Conservation (phyloP, 2,888 invertebrate species). For the Pristionchus entomophagus region DNA sequence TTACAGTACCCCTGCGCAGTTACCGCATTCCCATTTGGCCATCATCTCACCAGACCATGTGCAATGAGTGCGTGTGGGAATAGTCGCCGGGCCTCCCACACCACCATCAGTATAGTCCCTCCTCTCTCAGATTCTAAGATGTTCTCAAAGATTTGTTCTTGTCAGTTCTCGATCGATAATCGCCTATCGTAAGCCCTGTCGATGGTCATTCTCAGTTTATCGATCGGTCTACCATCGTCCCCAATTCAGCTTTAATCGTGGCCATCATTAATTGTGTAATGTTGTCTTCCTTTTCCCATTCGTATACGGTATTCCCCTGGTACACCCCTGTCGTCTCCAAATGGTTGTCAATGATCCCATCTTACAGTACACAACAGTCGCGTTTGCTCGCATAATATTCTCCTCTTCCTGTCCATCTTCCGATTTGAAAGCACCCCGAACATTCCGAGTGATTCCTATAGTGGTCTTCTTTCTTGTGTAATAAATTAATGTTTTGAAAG, state of each 20-base stretch:
- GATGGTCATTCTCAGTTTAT: neutral
- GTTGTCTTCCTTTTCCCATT: neutral
- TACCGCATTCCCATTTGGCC: conserved; percentile 35
- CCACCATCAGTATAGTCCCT: conserved; percentile 6
- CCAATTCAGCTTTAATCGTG: conserved; percentile 32
- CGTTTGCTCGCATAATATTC: neutral
- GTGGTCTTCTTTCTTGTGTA: neutral
- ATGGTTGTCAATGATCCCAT: neutral
- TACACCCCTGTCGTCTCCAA: neutral
- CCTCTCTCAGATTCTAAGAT: conserved; percentile 37
- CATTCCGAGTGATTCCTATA: conserved; percentile 26
- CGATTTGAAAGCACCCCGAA: conserved; percentile 1
- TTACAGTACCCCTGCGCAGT: neutral
- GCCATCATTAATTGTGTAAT: neutral
- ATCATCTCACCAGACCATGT: conserved; percentile 21
- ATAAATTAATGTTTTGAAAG: conserved; percentile 33
- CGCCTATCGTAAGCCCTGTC: neutral
- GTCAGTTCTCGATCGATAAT: conserved; percentile 10
- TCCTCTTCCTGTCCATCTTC: neutral
- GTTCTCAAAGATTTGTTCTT: conserved; percentile 3
- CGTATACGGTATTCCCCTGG: conserved; percentile 23
- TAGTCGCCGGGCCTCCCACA: neutral
- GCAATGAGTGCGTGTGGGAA: neutral
- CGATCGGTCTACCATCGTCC: neutral
- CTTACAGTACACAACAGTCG: neutral